phyloP scores from a whole-genome alignment of 2,888 invertebrate species.

The Nasonovia ribisnigri region DNA sequence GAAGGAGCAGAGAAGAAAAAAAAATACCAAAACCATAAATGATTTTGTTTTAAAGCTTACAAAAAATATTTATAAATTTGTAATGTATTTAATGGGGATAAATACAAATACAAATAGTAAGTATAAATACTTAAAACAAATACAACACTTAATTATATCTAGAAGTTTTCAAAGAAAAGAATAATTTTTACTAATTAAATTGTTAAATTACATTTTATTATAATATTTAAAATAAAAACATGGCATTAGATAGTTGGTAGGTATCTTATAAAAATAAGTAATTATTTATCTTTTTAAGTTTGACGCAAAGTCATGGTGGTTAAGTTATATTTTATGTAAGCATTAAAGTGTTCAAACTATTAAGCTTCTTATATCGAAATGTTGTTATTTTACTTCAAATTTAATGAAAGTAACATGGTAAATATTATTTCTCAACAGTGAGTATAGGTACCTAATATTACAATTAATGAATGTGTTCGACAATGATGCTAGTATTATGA shows the following conservation, averaged over 20 bases:
- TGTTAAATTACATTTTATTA: background rate
- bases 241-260: background rate
- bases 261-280: background rate
- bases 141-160: background rate
- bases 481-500: background rate
- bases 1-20: background rate
- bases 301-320: background rate
- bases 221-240: background rate
- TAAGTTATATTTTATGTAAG: background rate
- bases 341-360: background rate
- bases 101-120: no score
- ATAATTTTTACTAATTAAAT: background rate
- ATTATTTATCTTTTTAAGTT: background rate
- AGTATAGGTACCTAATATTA: background rate
- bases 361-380: background rate
- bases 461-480: background rate
- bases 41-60: background rate
- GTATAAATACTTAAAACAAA: no score
- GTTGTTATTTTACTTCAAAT: background rate
- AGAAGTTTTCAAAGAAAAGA: background rate
- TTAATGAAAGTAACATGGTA: background rate
- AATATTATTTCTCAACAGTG: background rate
- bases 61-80: background rate
- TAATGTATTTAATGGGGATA: background rate
- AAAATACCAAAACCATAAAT: background rate